phyloP scores from a whole-genome alignment of 2,797 vertebrate species.

The Eulemur mongoz region DNA sequence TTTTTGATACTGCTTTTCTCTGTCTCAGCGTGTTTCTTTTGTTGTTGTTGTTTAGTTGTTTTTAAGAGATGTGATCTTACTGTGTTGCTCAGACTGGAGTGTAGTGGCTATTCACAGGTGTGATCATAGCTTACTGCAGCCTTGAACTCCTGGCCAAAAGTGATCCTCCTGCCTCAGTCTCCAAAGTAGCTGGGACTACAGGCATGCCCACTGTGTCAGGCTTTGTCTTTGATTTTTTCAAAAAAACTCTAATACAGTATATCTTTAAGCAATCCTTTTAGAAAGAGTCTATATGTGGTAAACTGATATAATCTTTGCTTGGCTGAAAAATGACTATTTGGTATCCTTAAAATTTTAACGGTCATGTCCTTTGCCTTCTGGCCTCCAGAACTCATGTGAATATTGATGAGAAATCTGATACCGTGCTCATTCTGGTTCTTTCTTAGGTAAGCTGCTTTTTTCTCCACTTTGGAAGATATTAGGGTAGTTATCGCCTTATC shows the following conservation, averaged over 20 bases:
- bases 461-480: background rate
- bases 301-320: background rate
- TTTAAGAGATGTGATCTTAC: background rate
- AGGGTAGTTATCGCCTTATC: background rate
- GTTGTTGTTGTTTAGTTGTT: background rate
- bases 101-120: background rate
- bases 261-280: slow-evolving; percentile 15
- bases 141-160: background rate
- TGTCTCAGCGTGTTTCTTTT: background rate
- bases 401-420: background rate
- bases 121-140: background rate
- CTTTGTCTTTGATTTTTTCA: background rate
- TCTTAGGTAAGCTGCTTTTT: background rate
- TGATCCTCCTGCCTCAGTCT: background rate
- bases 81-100: background rate
- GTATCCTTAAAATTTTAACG: background rate
- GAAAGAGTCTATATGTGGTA: background rate
- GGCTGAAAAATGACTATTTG: background rate
- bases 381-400: background rate
- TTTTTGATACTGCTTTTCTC: background rate
- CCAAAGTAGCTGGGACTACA: background rate
- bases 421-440: background rate
- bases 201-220: background rate
- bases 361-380: background rate
- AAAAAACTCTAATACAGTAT: background rate